Conservation (phyloP, 2,888 invertebrate genomes). For the Drosophila mettleri region DNA sequence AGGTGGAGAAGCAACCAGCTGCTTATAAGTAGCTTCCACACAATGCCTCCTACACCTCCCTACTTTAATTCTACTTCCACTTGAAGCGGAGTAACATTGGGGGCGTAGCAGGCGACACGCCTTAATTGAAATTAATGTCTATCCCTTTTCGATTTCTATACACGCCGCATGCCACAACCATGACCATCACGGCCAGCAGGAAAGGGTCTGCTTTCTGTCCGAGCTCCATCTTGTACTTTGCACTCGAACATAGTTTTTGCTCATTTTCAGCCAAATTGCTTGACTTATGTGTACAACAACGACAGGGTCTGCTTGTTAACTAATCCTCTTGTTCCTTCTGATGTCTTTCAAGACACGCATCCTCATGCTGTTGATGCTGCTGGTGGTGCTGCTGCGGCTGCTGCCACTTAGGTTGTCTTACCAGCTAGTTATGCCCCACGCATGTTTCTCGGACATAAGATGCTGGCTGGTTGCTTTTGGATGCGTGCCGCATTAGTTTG, state of each 20-base stretch:
- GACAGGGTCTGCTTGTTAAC: constrained; percentile 54
- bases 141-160: constrained; percentile 72
- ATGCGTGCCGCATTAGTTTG: constrained; percentile 72
- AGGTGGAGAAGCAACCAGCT: constrained; percentile 29
- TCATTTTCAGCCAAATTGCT: constrained; percentile 47
- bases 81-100: constrained; percentile 41
- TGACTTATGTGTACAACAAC: constrained; percentile 49
- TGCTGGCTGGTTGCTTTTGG: constrained; percentile 16
- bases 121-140: constrained; percentile 81
- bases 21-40: constrained; percentile 30
- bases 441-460: constrained; percentile 34
- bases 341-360: constrained; percentile 56
- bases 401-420: constrained; percentile 16
- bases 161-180: constrained; percentile 17
- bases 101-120: constrained; percentile 55
- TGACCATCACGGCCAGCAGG: constrained; percentile 2
- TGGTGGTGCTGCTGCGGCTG: constrained; percentile 2
- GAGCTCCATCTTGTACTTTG: constrained; percentile 32
- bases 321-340: constrained; percentile 26
- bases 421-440: constrained; percentile 25
- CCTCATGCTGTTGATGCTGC: constrained; percentile 2
- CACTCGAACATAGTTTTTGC: constrained; percentile 52
- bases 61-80: constrained; percentile 1
- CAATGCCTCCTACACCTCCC: neutral
- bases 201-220: constrained; percentile 5